These are phyloP conservation scores for Cerastoderma edule DNA, from an alignment of 2,888 invertebrate species.

Conservation along the genomic window DNA sequence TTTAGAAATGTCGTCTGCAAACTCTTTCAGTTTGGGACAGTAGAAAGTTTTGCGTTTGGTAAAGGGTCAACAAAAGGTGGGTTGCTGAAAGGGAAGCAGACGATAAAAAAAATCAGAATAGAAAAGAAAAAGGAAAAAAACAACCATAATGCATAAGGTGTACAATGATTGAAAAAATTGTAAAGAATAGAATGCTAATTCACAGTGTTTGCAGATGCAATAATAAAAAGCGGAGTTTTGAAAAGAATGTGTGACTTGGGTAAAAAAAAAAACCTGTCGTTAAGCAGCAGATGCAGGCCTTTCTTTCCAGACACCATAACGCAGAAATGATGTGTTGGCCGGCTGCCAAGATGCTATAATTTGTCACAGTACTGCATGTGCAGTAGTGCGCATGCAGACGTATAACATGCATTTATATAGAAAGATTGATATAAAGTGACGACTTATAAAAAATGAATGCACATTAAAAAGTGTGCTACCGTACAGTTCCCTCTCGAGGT, in stretches of 20 bases:
- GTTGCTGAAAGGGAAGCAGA: too few species aligned
- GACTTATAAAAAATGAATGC: conserved; percentile 21
- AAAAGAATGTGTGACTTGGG: not conserved
- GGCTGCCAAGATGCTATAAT: conserved; percentile 2
- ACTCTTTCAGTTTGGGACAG: too few species aligned
- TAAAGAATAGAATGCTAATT: conserved; percentile 6
- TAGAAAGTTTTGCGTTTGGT: conserved; percentile 7
- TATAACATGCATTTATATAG: conserved; percentile 1
- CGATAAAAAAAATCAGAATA: too few species aligned
- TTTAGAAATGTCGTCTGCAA: too few species aligned
- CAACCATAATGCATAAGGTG: too few species aligned
- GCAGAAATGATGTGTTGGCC: not conserved
- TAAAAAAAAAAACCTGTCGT: conserved; percentile 10
- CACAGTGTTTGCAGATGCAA: conserved; percentile 10
- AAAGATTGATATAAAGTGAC: conserved; percentile 25
- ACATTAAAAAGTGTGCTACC: conserved; percentile 16
- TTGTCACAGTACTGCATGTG: conserved; percentile 8
- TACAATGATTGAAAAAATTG: too few species aligned
- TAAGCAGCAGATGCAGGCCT: conserved; percentile 4
- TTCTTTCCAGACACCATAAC: too few species aligned
- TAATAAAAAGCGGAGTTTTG: conserved; percentile 8
- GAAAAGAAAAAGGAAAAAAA: too few species aligned
- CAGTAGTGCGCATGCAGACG: not conserved
- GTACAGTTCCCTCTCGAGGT: too few species aligned
- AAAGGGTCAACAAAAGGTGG: too few species aligned